phyloP scores from a whole-genome alignment of 2,113 vertebrate species.

The Crotophaga sulcirostris region DNA sequence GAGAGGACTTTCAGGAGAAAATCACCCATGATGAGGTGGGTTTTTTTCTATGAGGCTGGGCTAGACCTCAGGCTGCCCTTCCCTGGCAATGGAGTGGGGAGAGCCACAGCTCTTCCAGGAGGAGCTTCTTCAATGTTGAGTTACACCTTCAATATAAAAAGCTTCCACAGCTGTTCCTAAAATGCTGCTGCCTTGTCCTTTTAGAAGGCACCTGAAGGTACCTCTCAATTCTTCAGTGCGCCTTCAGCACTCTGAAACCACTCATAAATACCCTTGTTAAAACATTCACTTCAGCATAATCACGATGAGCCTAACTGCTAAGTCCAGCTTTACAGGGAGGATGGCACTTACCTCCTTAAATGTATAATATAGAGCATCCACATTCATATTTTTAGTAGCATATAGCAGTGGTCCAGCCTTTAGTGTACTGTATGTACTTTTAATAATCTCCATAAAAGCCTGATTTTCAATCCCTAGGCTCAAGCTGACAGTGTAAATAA shows the following conservation, averaged over 20 bases:
- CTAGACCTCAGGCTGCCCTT: neutral
- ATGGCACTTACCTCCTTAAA: constrained; percentile 59
- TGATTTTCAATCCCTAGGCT: constrained; percentile 96
- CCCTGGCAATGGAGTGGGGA: neutral
- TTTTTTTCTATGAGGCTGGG: neutral
- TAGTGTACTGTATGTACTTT: constrained; percentile 85
- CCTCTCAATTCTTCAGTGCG: neutral
- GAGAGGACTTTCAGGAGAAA: neutral
- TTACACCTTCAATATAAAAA: neutral
- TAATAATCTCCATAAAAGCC: constrained; percentile 98
- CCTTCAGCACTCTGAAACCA: neutral
- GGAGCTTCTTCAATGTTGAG: neutral
- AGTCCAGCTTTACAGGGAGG: constrained; percentile 68
- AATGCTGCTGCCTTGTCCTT: neutral
- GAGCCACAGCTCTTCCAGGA: neutral
- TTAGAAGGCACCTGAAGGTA: neutral
- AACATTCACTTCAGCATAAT: constrained; percentile 27
- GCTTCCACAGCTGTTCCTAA: neutral
- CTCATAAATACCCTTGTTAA: constrained; percentile 61
- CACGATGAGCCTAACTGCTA: constrained; percentile 36
- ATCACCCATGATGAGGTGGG: neutral
- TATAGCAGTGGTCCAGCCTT: constrained; percentile 75
- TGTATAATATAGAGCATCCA: constrained; percentile 56
- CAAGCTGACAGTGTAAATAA: constrained; percentile 99
- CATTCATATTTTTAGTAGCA: constrained; percentile 77